Conservation (phyloP, 2,888 invertebrate species). For the Apamea epomidion region DNA sequence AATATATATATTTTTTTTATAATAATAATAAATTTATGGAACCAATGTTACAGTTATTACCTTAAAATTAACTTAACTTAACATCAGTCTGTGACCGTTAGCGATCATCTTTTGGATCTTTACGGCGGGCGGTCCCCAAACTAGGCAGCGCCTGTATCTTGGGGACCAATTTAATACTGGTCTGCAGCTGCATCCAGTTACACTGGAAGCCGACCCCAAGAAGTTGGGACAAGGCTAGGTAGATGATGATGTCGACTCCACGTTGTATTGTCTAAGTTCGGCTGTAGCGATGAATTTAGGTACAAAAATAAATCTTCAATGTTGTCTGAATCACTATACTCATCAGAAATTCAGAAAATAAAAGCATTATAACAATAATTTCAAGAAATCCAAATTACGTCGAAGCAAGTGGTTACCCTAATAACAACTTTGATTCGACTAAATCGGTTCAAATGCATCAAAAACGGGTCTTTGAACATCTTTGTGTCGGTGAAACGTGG, state of each 20-base stretch:
- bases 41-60: no score
- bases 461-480: constrained; percentile 57
- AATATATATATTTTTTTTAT: no score
- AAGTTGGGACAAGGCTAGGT: neutral
- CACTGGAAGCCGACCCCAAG: neutral
- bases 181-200: neutral
- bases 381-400: constrained; percentile 39
- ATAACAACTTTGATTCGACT: constrained; percentile 61
- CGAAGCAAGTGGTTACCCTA: constrained; percentile 51
- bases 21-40: no score
- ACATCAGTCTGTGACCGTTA: no score
- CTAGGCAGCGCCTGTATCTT: no score
- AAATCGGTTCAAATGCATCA: constrained; percentile 66
- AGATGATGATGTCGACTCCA: neutral
- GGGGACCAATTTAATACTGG: no score
- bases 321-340: constrained; percentile 30
- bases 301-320: neutral
- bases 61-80: no score
- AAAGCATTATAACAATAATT: constrained; percentile 18
- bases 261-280: neutral
- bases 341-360: constrained; percentile 34
- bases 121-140: no score
- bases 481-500: constrained; percentile 58
- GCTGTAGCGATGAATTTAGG: neutral
- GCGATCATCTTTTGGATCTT: no score